A percentile compares a stretch with the other conserved stretches of the same genome.
These are phyloP conservation scores for Nephrocerus scutellatus DNA, from an alignment of 2,888 invertebrate species.

Conservation along the genomic window DNA sequence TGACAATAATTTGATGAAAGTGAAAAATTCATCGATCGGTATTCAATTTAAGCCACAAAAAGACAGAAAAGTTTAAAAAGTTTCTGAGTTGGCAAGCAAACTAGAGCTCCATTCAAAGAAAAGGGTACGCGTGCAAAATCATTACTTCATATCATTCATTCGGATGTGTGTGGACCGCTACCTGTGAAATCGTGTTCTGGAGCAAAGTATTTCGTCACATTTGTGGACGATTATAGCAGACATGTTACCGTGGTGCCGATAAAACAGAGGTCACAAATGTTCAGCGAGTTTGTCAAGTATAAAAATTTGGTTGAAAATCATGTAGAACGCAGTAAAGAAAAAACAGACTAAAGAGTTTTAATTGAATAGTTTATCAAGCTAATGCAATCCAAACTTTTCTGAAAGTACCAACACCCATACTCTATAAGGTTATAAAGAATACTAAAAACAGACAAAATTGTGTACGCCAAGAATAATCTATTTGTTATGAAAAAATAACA, in stretches of 20 bases:
- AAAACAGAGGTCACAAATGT: constrained; percentile 21
- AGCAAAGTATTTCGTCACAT: constrained; percentile 34
- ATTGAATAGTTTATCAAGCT: too few species aligned
- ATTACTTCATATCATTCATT: constrained; percentile 32
- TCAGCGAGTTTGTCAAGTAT: constrained; percentile 20
- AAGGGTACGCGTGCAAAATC: constrained; percentile 18
- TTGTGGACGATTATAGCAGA: constrained; percentile 33
- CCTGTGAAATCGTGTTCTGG: constrained; percentile 31
- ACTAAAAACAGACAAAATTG: too few species aligned
- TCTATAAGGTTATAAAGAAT: too few species aligned
- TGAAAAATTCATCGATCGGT: constrained; percentile 8
- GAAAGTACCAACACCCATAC: too few species aligned
- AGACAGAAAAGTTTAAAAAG: constrained; percentile 21
- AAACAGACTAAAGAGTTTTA: too few species aligned
- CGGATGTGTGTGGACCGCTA: constrained; percentile 40
- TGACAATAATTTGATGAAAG: constrained; percentile 12
- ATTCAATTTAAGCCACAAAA: constrained; percentile 14
- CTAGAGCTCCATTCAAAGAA: constrained; percentile 21
- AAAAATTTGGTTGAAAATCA: constrained; percentile 22
- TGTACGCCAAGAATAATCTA: too few species aligned
- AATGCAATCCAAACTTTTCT: too few species aligned
- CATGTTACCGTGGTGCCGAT: constrained; percentile 16
- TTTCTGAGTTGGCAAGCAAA: constrained; percentile 28
- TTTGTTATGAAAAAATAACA: too few species aligned
- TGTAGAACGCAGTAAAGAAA: too few species aligned